Base-by-base conservation (phyloP, 2,888 invertebrate species). In the Cryptus armator region DNA sequence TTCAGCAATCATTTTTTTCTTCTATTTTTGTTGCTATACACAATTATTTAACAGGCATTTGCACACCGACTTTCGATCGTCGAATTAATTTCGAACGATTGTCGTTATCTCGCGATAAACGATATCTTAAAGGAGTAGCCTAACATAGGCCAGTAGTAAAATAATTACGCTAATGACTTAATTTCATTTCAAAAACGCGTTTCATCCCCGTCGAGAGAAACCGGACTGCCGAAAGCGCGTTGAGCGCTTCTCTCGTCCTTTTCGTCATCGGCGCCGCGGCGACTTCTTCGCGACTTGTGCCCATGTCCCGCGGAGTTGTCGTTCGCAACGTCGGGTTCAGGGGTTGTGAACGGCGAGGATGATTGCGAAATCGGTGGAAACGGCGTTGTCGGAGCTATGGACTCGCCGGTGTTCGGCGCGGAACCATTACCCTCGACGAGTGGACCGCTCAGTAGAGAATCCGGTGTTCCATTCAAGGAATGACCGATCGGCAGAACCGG, bases 221-320 rank as follows among this genome's bases (percentile, higher is more conserved):
- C 92, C 10, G 92, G 91, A 86, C 94, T 94, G 12, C 94, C 94
- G 82, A 94, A 94, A 74, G 93, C 90, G 81, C 91, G 86, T 10
- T 88, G 88, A 10, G 86, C 86, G 48, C 67, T 76, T 16, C 81
- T 75, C 56, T 87, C 86, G 2, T 85, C 86, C 7, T 68, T 83
- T 14, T 71, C 74, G n/a, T 76, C 76, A 16, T 84, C 71, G 70
- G n/a, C 29, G 14, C 51, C 32, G 16, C 70, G 72, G 46, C 84
- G 71, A 10, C 32, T n/a, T 67, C 66, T 82, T 48, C 79, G 71
- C n/a, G 71, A 64, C 10, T 44, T 64, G 3, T 37, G 32, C 14
- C 10, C 75, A n/a, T 51, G 62, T 19, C 4, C 76, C 29, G 67
- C 10, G 6, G 62, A 56, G 62, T 62, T 51, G 10, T 79, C 78